Conservation (phyloP, 2,888 invertebrate species). For the Achlya flavicornis region DNA sequence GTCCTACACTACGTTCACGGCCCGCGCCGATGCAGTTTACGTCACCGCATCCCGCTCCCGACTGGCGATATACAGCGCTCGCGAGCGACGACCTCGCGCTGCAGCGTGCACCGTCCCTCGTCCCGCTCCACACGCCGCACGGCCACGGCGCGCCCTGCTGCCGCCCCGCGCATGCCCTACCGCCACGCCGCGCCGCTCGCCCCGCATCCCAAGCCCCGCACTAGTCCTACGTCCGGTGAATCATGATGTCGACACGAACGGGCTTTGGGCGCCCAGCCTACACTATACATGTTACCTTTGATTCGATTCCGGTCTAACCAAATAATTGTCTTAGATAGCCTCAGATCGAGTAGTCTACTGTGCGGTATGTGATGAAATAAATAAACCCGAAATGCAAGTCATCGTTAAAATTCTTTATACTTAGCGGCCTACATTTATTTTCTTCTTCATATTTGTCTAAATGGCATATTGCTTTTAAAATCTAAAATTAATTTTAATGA, state of each 20-base stretch:
- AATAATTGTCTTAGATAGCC: too few relatives aligned
- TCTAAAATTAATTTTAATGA: background rate
- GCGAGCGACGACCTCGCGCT: constrained; percentile 83
- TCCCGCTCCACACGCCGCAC: constrained; percentile 37
- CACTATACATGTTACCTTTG: constrained; percentile 43
- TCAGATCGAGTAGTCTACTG: background rate
- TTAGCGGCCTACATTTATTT: background rate
- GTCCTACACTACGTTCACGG: constrained; percentile 82
- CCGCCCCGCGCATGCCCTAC: constrained; percentile 43
- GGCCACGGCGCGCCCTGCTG: constrained; percentile 45
- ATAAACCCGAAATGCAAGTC: constrained; percentile 35
- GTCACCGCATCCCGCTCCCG: constrained; percentile 84
- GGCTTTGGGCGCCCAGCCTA: constrained; percentile 29
- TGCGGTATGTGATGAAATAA: constrained; percentile 14
- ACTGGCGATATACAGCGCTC: constrained; percentile 71
- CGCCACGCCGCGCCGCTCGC: constrained; percentile 53
- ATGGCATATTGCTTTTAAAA: too few relatives aligned
- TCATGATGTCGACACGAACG: constrained; percentile 54
- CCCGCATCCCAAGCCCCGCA: constrained; percentile 33
- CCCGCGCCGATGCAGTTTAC: constrained; percentile 82
- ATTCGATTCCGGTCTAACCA: constrained; percentile 23
- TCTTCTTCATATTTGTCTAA: background rate
- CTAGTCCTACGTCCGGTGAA: constrained; percentile 79
- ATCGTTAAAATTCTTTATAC: constrained; percentile 35
- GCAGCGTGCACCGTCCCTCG: constrained; percentile 78